These are phyloP conservation scores for Coryphaenoides rupestris DNA, from an alignment of 2,113 vertebrate genomes.

Conservation along the genomic window DNA sequence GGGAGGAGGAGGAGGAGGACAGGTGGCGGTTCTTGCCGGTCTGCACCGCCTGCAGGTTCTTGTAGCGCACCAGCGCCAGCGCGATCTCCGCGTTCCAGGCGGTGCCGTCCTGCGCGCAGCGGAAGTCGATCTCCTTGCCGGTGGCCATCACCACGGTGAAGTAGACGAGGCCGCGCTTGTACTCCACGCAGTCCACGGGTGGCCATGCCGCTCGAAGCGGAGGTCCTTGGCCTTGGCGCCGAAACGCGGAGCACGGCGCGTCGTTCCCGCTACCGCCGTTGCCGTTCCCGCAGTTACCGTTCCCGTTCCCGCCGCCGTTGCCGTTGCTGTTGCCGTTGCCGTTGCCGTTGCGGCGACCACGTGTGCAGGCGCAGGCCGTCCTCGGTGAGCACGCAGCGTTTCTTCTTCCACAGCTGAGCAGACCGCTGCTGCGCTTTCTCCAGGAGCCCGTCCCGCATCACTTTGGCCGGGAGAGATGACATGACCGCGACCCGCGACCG, in stretches of 20 bases:
- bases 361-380: constrained; percentile 80
- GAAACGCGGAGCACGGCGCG: constrained; percentile 50
- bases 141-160: constrained; percentile 90
- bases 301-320: too few species aligned
- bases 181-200: constrained; percentile 93
- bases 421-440: constrained; percentile 92
- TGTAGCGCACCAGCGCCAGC: constrained; percentile 87
- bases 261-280: constrained; percentile 7
- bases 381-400: constrained; percentile 86
- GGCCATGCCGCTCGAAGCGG: constrained; percentile 82
- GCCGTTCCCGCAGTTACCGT: too few species aligned
- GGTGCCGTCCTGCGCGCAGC: constrained; percentile 84
- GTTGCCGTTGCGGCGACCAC: constrained; percentile 32
- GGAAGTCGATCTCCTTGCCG: constrained; percentile 89
- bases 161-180: constrained; percentile 85
- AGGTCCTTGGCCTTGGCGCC: constrained; percentile 80
- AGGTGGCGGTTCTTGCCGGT: constrained; percentile 77
- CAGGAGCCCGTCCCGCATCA: constrained; percentile 83
- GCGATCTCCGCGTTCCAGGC: constrained; percentile 91
- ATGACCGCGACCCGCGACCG: constrained; percentile 51
- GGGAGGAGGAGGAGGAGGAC: constrained; percentile 34
- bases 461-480: constrained; percentile 71
- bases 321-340: too few species aligned
- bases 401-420: constrained; percentile 94
- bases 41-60: constrained; percentile 89